These are phyloP conservation scores for Bibio marci DNA, from an alignment of 2,888 invertebrate genomes.

Conservation along the genomic window DNA sequence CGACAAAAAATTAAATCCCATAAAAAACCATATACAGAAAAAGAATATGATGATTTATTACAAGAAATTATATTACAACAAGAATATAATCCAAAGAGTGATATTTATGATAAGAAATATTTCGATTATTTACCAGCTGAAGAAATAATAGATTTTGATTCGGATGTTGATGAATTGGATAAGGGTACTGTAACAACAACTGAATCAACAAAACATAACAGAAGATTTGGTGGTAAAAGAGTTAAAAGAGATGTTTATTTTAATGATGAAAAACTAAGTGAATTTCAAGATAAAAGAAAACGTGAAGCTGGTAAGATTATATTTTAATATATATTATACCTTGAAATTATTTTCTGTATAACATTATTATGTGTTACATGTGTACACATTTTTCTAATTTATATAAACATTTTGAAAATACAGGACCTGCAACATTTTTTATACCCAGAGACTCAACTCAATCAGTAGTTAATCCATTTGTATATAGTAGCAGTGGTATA, in stretches of 20 bases:
- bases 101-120: slow-evolving; percentile 12
- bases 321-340: background rate
- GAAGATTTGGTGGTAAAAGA: no score
- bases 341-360: no score
- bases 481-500: no score
- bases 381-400: background rate
- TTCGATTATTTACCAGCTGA: slow-evolving; percentile 14
- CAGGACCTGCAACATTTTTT: background rate
- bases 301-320: slow-evolving; percentile 1
- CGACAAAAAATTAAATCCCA: slow-evolving; percentile 5
- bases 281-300: background rate
- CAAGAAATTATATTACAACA: slow-evolving; percentile 6
- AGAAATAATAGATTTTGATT: slow-evolving; percentile 9
- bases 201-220: background rate
- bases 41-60: slow-evolving; percentile 9
- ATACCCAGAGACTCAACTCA: background rate
- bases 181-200: background rate
- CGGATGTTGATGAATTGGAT: background rate
- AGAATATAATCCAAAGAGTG: slow-evolving; percentile 4
- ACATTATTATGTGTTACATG: no score
- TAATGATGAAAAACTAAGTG: background rate
- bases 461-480: background rate
- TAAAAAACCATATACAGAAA: slow-evolving; percentile 5
- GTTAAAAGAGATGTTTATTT: background rate
- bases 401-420: no score